Percentiles rank a stretch among this genome's conserved stretches.
Evolutionary conservation across 2,113 vertebrate species (phyloP).

Genomic region (Callionymus lyra): DNA sequence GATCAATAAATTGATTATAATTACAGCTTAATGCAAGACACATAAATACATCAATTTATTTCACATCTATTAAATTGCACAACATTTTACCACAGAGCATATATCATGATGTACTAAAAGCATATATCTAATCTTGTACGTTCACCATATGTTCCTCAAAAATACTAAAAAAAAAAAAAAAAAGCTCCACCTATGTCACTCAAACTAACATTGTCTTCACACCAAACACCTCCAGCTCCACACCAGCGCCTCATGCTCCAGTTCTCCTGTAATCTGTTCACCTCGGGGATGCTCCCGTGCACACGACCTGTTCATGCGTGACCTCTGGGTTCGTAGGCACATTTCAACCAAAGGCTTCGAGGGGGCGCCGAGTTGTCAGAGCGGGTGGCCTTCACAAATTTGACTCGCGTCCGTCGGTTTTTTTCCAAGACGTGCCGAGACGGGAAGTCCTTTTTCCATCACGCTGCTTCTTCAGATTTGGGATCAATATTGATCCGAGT

Average conservation of each 20-base stretch:
- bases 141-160: no score
- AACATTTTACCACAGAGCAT: no score
- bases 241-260: constrained; percentile 2
- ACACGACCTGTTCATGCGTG: constrained; percentile 21
- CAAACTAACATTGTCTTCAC: no score
- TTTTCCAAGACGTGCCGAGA: neutral
- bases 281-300: constrained; percentile 11
- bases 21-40: no score
- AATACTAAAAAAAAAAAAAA: no score
- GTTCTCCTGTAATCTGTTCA: neutral
- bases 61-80: no score
- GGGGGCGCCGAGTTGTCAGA: constrained; percentile 8
- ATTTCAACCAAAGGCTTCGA: constrained; percentile 6
- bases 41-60: no score
- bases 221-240: neutral
- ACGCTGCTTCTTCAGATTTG: no score
- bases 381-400: constrained; percentile 29
- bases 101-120: no score
- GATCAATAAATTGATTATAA: no score
- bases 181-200: no score
- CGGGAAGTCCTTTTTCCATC: constrained; percentile 1
- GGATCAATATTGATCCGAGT: constrained; percentile 3
- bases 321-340: constrained; percentile 16
- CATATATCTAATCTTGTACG: no score
- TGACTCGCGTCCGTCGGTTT: constrained; percentile 11